Conservation (phyloP, 2,113 vertebrate genomes). For the Girardinichthys multiradiatus region DNA sequence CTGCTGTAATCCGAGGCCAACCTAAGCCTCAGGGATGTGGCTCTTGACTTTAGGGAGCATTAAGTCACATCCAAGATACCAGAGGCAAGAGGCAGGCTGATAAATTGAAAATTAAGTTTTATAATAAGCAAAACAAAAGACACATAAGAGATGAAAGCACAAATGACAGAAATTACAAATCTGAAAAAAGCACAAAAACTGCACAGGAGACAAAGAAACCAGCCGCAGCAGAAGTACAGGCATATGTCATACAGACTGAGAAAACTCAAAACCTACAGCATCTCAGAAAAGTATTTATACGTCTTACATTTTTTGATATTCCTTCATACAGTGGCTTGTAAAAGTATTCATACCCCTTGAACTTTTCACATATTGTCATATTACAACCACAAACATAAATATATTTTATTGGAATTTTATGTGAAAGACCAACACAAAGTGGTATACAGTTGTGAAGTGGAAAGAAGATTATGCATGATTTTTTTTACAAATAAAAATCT, state of each 20-base stretch:
- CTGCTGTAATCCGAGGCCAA: conserved; percentile 30
- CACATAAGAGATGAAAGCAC: not conserved
- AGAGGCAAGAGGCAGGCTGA: not conserved
- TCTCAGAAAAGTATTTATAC: not conserved
- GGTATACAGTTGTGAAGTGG: too few relatives aligned
- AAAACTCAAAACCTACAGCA: not conserved
- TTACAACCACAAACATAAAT: too few relatives aligned
- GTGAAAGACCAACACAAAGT: too few relatives aligned
- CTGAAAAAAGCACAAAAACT: not conserved
- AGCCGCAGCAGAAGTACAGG: not conserved
- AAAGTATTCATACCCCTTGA: too few relatives aligned
- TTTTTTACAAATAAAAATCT: too few relatives aligned
- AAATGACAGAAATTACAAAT: not conserved
- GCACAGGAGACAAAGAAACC: not conserved
- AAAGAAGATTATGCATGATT: too few relatives aligned
- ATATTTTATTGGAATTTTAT: too few relatives aligned
- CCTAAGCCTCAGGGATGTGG: conserved; percentile 34
- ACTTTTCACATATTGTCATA: too few relatives aligned
- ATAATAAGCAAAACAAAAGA: not conserved
- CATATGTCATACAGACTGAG: too few relatives aligned
- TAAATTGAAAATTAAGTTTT: not conserved
- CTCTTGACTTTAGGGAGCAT: not conserved
- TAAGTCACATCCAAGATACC: not conserved
- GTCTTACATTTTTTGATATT: too few relatives aligned
- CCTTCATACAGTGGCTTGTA: too few relatives aligned